Conservation (phyloP, 2,113 vertebrate genomes). For the Gambusia affinis region DNA sequence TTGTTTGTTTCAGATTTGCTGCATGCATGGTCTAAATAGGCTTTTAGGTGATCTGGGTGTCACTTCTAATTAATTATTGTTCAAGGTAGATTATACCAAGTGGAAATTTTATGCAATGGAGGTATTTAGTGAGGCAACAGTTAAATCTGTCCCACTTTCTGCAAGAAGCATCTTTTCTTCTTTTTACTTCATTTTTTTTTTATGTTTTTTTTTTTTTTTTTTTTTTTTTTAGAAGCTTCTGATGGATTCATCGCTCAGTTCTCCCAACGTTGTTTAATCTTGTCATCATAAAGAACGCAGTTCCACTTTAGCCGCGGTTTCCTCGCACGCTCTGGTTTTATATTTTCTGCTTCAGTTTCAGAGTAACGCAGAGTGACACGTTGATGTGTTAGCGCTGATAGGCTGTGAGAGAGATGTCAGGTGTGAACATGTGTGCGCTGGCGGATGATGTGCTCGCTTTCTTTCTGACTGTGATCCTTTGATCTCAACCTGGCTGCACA, state of each 20-base stretch:
- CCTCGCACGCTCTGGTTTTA: not conserved
- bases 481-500: slow-evolving; percentile 35
- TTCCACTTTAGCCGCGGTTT: not conserved
- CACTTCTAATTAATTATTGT: not conserved
- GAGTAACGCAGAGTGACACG: slow-evolving; percentile 16
- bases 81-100: slow-evolving; percentile 5
- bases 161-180: not conserved
- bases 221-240: not conserved
- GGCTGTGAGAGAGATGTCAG: slow-evolving; percentile 44
- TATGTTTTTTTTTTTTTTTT: not conserved
- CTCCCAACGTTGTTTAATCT: not conserved
- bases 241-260: slow-evolving; percentile 23
- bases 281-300: not conserved
- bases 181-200: not conserved
- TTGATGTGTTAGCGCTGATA: slow-evolving; percentile 33
- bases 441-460: slow-evolving; percentile 14
- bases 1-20: slow-evolving; percentile 15
- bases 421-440: slow-evolving; percentile 32
- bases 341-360: not conserved
- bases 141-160: slow-evolving; percentile 31
- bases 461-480: slow-evolving; percentile 12
- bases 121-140: slow-evolving; percentile 5
- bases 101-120: not conserved
- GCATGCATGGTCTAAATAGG: slow-evolving; percentile 4
- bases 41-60: not conserved